A percentile compares a stretch with the other conserved stretches of the same genome.
Evolutionary conservation across 2,797 vertebrate species (phyloP).

Genomic region (Pristis pectinata): DNA sequence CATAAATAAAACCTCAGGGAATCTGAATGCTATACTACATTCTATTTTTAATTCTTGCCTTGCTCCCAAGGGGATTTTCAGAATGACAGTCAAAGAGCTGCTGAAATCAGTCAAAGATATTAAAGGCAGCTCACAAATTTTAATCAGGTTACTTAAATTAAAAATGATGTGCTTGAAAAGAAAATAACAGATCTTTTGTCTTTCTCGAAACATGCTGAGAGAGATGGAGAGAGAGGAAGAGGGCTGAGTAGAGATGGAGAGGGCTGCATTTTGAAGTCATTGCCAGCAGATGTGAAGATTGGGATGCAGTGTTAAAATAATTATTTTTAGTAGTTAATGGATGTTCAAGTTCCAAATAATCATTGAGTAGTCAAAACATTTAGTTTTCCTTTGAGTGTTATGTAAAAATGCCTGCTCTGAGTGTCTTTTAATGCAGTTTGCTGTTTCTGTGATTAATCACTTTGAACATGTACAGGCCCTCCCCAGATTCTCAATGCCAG

Average conservation of each 20-base stretch:
- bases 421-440: too few relatives aligned
- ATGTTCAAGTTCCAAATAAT: too few relatives aligned
- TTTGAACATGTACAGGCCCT: too few relatives aligned
- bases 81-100: neutral
- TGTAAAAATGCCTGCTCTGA: too few relatives aligned
- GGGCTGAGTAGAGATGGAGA: neutral
- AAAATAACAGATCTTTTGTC: neutral
- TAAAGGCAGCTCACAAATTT: neutral
- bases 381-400: too few relatives aligned
- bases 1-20: neutral
- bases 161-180: neutral
- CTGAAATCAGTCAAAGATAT: neutral
- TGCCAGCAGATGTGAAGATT: too few relatives aligned
- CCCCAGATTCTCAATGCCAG: too few relatives aligned
- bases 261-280: too few relatives aligned
- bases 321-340: too few relatives aligned
- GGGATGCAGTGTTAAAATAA: too few relatives aligned
- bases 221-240: neutral
- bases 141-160: neutral
- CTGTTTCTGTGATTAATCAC: too few relatives aligned
- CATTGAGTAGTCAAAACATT: too few relatives aligned
- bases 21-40: neutral
- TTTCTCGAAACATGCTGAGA: neutral
- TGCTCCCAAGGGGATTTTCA: constrained; percentile 2
- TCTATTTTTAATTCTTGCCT: constrained; percentile 25